phyloP scores from a whole-genome alignment of 1,140 invertebrate species.

The Bursaphelenchus mucronatus region DNA sequence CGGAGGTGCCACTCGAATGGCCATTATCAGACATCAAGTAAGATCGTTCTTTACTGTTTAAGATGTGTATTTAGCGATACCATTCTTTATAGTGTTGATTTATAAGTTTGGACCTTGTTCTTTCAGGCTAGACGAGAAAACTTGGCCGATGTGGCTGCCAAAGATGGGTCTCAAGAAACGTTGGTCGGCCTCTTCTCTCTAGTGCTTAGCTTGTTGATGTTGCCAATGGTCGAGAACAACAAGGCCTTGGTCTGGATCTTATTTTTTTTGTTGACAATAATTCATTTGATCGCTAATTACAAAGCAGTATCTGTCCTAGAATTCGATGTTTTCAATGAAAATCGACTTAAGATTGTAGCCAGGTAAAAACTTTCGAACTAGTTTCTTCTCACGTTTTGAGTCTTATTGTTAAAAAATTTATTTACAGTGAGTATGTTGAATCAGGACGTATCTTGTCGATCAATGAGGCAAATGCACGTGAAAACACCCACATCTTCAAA shows the following conservation, averaged over 20 bases:
- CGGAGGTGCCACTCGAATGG: slow-evolving; percentile 81
- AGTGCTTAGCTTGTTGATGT: slow-evolving; percentile 32
- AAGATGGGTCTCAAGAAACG: slow-evolving; percentile 93
- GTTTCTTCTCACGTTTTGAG: background rate
- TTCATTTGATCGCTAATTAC: slow-evolving; percentile 70
- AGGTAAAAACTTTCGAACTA: background rate
- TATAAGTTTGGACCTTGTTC: slow-evolving; percentile 1
- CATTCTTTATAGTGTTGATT: too few relatives aligned
- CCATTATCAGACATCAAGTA: slow-evolving; percentile 80
- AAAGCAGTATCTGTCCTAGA: background rate
- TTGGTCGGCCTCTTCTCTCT: slow-evolving; percentile 66
- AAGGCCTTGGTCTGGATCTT: slow-evolving; percentile 69
- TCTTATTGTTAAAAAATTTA: background rate
- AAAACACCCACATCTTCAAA: background rate
- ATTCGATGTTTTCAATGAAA: slow-evolving; percentile 17
- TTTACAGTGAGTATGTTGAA: slow-evolving; percentile 14
- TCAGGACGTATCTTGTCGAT: slow-evolving; percentile 4
- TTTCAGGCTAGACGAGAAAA: slow-evolving; percentile 75
- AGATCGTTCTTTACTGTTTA: slow-evolving; percentile 5
- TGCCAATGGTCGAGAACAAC: slow-evolving; percentile 55
- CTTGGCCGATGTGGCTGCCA: slow-evolving; percentile 84
- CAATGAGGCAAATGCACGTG: slow-evolving; percentile 4
- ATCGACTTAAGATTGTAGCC: slow-evolving; percentile 13
- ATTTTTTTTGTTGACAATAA: slow-evolving; percentile 71
- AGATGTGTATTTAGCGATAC: too few relatives aligned